phyloP scores from a whole-genome alignment of 2,888 invertebrate species.

The Papilio protenor region DNA sequence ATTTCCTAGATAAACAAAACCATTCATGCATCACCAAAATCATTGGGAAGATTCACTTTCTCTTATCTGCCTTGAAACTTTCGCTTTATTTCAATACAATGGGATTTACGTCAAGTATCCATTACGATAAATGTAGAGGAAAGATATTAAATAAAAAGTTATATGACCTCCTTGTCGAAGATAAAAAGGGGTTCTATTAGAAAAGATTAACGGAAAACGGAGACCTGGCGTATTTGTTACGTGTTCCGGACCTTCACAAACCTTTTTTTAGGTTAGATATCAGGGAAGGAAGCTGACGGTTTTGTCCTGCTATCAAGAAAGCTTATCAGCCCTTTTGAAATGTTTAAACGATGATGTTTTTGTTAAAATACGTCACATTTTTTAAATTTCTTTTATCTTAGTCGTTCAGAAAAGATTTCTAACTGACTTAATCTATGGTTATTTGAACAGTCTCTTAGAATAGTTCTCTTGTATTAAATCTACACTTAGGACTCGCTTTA shows the following conservation, averaged over 20 bases:
- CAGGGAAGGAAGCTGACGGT: constrained; percentile 21
- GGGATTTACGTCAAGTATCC: background rate
- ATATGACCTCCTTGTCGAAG: constrained; percentile 25
- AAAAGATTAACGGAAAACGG: constrained; percentile 22
- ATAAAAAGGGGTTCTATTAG: constrained; percentile 32
- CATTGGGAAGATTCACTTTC: background rate
- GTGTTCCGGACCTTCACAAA: constrained; percentile 30
- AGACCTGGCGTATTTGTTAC: constrained; percentile 8
- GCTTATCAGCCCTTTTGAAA: constrained; percentile 20
- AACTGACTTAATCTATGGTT: background rate
- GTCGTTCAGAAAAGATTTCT: background rate
- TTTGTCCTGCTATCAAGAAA: constrained; percentile 14
- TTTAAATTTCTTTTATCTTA: background rate
- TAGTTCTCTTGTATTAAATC: background rate
- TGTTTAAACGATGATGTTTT: background rate
- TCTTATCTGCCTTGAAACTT: background rate
- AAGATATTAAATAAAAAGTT: constrained; percentile 33
- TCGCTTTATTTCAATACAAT: constrained; percentile 6
- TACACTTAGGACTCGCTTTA: background rate
- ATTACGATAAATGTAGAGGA: constrained; percentile 18
- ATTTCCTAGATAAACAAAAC: background rate
- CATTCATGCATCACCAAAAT: background rate
- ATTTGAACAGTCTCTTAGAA: background rate
- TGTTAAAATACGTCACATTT: constrained; percentile 7
- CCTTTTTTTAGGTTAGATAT: constrained; percentile 23